phyloP scores from a whole-genome alignment of 2,113 vertebrate genomes.

The Phaetusa simplex region DNA sequence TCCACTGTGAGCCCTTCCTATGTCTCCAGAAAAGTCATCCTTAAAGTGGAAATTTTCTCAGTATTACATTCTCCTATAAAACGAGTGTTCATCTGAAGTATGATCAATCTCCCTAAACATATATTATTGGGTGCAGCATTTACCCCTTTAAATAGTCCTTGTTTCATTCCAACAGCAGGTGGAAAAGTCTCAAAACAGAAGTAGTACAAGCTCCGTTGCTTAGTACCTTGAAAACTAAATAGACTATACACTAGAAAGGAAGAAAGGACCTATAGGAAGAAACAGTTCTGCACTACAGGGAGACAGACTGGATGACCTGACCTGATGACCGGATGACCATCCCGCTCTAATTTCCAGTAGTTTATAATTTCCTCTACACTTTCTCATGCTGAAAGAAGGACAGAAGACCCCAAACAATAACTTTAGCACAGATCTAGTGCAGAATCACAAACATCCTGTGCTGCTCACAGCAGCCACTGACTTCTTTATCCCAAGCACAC shows the following conservation, averaged over 20 bases:
- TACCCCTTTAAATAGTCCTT: neutral
- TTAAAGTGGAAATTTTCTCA: neutral
- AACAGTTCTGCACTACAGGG: neutral
- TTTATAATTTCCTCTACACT: neutral
- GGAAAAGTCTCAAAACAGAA: neutral
- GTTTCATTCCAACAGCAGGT: neutral
- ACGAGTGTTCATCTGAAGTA: neutral
- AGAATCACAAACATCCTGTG: neutral
- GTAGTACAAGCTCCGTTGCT: neutral
- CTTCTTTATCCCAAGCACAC: slow-evolving; percentile 8
- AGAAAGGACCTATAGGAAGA: neutral
- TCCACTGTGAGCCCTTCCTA: neutral
- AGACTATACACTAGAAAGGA: neutral
- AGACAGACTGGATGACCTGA: neutral
- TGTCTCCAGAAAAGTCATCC: neutral
- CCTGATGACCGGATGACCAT: neutral
- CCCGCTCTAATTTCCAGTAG: neutral
- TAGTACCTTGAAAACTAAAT: neutral
- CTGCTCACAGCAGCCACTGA: slow-evolving; percentile 2
- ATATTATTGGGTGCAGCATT: neutral
- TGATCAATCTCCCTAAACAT: neutral
- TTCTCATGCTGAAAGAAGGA: neutral
- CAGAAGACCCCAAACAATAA: neutral
- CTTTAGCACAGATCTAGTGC: neutral
- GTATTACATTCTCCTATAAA: neutral